phyloP scores from a whole-genome alignment of 64 coral and sea anemone genomes.

The Acropora tenuis region DNA sequence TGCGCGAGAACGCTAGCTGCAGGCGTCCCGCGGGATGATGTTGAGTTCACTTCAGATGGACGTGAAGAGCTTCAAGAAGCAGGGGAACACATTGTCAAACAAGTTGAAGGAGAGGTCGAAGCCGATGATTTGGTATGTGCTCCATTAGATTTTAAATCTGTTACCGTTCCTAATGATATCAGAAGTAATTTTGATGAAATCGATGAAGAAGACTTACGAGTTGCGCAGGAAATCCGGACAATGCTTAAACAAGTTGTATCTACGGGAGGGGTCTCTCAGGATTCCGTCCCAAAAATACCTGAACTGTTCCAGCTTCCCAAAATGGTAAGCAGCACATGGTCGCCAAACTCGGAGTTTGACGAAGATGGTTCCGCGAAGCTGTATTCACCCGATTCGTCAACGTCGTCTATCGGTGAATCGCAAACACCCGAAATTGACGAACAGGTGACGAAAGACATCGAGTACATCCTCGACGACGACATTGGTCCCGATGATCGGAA shows the following conservation, averaged over 20 bases:
- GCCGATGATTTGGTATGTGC: not conserved
- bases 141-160: not conserved
- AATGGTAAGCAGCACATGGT: not conserved
- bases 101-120: not conserved
- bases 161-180: not conserved
- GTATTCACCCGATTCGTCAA: not conserved
- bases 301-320: not conserved
- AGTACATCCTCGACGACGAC: not conserved
- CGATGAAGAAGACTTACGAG: slow-evolving; percentile 8
- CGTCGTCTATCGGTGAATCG: not conserved
- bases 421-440: not conserved
- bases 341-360: not conserved
- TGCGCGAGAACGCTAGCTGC: not conserved
- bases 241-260: not conserved
- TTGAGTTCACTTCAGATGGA: not conserved
- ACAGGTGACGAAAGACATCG: not conserved
- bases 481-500: not conserved
- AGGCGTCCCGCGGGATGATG: not conserved
- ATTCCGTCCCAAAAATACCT: not conserved
- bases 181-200: not conserved
- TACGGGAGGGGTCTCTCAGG: not conserved
- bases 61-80: too few species aligned
- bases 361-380: not conserved
- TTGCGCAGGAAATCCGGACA: not conserved
- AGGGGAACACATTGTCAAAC: not conserved